Evolutionary conservation across 1,140 invertebrate species (phyloP), one percentile per base, ranked within the genome.

Genomic region (Caenorhabditis remanei): DNA sequence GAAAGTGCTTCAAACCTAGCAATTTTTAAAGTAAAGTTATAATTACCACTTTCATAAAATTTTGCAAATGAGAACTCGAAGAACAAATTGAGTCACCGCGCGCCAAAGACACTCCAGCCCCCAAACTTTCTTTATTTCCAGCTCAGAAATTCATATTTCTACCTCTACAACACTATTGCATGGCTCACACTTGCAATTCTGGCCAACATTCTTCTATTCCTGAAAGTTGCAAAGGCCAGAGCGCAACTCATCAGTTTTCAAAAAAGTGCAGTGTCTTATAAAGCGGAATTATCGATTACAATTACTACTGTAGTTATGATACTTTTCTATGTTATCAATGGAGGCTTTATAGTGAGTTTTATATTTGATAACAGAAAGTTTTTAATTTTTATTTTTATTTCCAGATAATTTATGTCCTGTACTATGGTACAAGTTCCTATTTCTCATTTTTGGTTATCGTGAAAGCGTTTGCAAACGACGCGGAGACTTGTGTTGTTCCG

Each of bases 261-360:
- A 21, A 79, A 24, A 21, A 13, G n/a, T 14, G 13, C 13, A 1
- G n/a, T 50, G 2, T 79, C 71, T 4, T 79, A 79, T 50, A 50
- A 32, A 79, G 71, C 71, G 2, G 46, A 79, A 53, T 21, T 79
- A 24, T 79, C 71, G 21, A 50, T 79, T 13, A 46, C 19, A 5
- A 50, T 50, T 1, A 79, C 71, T 50, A 79, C 71, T 21, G 40
- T 79, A 50, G n/a, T 14, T 13, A 79, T 79, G 71, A 50, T 79
- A 11, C n/a, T 79, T 8, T 79, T 79, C 24, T 79, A 79, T 79
- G 71, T 79, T 8, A 50, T 79, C 46, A 79, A 79, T 32, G 71
- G 71, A 79, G 9, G 40, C 4, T 71, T 71, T 19, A 11, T 71
- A 14, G 65, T 71, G 16, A 43, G 65, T 71, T 40, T 40, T 32